A percentile compares a stretch with the other conserved stretches of the same genome.
Conservation (phyloP, 2,113 vertebrate species). For the Hydrochoerus hydrochaeris region DNA sequence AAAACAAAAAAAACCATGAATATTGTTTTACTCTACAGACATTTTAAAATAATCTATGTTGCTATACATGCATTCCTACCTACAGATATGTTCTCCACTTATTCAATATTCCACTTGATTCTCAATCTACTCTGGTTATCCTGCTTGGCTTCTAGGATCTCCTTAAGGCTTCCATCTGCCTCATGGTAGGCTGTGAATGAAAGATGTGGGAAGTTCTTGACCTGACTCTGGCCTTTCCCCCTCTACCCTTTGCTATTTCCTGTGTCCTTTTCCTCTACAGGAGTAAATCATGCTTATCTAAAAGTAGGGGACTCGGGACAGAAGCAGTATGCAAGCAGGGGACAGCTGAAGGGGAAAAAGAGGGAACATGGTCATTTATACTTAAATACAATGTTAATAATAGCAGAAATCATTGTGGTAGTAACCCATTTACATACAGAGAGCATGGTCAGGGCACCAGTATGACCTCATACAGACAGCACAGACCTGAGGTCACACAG, state of each 20-base stretch:
- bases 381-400: neutral
- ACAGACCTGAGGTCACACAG: neutral
- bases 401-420: neutral
- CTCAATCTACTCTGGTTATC: neutral
- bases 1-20: neutral
- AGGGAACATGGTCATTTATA: neutral
- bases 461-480: neutral
- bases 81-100: neutral
- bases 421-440: neutral
- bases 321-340: neutral
- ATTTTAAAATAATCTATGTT: slow-evolving; percentile 33
- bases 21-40: neutral
- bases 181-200: neutral
- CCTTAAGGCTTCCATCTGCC: neutral
- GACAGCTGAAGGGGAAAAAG: neutral
- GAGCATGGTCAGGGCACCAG: neutral
- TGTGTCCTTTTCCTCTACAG: slow-evolving; percentile 47
- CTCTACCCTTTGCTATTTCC: slow-evolving; percentile 59
- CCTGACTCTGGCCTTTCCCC: slow-evolving; percentile 38
- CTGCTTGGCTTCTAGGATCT: neutral
- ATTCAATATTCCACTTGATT: neutral
- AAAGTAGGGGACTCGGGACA: neutral
- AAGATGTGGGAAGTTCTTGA: slow-evolving; percentile 63
- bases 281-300: neutral
- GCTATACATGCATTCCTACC: neutral